Evolutionary conservation across 2,797 vertebrate genomes (phyloP), one percentile per base, ranked within the genome.

Genomic region (Todus mexicanus): DNA sequence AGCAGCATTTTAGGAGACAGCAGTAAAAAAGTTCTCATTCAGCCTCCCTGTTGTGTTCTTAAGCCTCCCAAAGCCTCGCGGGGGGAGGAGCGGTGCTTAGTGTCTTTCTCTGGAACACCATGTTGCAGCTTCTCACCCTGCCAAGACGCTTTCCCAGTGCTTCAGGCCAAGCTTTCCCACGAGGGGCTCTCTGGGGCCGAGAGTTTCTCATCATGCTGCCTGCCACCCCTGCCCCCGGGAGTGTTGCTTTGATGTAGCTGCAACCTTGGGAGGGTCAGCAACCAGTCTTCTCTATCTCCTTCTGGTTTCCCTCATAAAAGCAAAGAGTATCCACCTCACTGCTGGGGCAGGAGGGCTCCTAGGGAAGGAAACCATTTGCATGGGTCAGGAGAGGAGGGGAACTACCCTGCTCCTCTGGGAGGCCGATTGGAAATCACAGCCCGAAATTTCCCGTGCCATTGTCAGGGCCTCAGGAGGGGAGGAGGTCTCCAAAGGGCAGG

Each of bases 131-230:
- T 33, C 72, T 59, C 2, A 2, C 22, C 15, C 37, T 70, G 38
- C 21, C 37, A 29, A 53, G 63, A 53, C 65, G 31, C 31, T 87
- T 43, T 66, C 38, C 42, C 14, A 26, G 42, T 47, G 60, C 31
- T 85, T 73, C 3, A 2, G 37, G 22, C 7, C 31, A 79, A 10
- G 35, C 33, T 79, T 26, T 78, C n/a, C 82, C 47, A 18, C 16
- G 35, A 81, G 54, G 22, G 26, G 12, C 37, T 64, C 25, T 56
- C 22, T 43, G 47, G 43, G 37, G 4, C n/a, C 37, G 11, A 22
- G 8, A n/a, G n/a, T n/a, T 1, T 0, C 57, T 74, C 2, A 1
- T 6, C 4, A 0, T 15, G 5, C 18, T 56, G 37, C 48, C 61
- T 68, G 37, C 22, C 16, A n/a, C 47, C 3, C 0, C 31, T 80